Base-by-base conservation (phyloP, 2,888 invertebrate species). In the Drosophila quasianomalipes region DNA sequence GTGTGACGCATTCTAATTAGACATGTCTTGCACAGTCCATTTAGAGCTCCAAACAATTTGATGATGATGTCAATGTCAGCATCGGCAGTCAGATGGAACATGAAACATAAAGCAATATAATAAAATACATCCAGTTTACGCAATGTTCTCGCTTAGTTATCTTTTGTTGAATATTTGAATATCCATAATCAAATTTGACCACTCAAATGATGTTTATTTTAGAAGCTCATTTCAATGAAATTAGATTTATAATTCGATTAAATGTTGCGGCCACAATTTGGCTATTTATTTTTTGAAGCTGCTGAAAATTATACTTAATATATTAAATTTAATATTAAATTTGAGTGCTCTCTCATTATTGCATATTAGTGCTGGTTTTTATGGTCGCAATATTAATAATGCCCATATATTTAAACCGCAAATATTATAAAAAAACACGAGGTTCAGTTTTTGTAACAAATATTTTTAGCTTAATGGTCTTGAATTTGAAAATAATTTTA, bases 1-100 rank as follows among this genome's bases (percentile, higher is more conserved):
- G 30, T 80, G 61, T 65, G 81, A 62, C 73, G 61, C 64, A 82
- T 74, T 82, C 79, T 82, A 79, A 79, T 79, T 79, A 82, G 66
- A 64, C 63, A 77, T 35, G 49, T 72, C 64, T 67, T 54, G 60
- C 35, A 44, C 16, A 5, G 39, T 41, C 33, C 28, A 28, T 54
- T 49, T 59, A 49, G 67, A 16, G 62, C 37, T 30, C 39, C 47
- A 6, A 33, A 35, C 35, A 47, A 53, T 78, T 73, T 68, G 54
- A 73, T 78, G 61, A 57, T 37, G 64, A 62, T 66, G 53, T 69
- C 69, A 74, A 51, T 66, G 67, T 51, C 67, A 72, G 35, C 51
- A 51, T 28, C 67, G 47, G 61, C 70, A 76, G 55, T 30, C 35
- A 47, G 9, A 51, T 70, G 71, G 58, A 47, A 70, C 65, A 26